Evolutionary conservation across 2,888 invertebrate genomes (phyloP).

Genomic region (Steinernema carpocapsae): DNA sequence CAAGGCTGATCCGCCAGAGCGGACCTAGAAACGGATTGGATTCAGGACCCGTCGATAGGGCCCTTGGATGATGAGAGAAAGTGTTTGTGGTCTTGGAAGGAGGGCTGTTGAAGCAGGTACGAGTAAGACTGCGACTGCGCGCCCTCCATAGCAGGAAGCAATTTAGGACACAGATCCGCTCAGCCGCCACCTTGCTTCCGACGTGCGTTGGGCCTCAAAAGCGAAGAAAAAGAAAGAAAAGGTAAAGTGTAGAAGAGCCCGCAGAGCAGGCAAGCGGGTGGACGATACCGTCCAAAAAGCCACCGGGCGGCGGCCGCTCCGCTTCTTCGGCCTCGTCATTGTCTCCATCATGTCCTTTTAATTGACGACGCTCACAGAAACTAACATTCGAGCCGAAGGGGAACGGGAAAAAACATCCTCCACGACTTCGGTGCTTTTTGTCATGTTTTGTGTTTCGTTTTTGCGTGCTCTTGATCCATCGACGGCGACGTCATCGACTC

Average conservation of each 20-base stretch:
- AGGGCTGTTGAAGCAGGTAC: not conserved
- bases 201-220: conserved; percentile 4
- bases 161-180: conserved; percentile 29
- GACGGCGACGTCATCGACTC: conserved; percentile 1
- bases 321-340: not conserved
- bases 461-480: not conserved
- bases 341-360: conserved; percentile 20
- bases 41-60: not conserved
- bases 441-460: not conserved
- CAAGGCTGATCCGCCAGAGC: not conserved
- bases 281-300: not conserved
- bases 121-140: conserved; percentile 25
- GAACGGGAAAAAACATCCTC: conserved; percentile 1
- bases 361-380: conserved; percentile 19
- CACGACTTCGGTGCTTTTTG: not conserved
- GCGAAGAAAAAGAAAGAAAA: conserved; percentile 16
- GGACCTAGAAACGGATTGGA: no score
- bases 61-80: not conserved
- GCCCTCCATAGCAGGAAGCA: conserved; percentile 17
- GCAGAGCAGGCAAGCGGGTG: not conserved
- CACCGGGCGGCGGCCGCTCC: not conserved
- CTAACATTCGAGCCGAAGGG: conserved; percentile 2
- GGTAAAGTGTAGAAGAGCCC: not conserved
- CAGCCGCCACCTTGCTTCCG: conserved; percentile 33
- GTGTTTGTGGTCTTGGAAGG: conserved; percentile 1